A percentile compares a stretch with the other conserved stretches of the same genome.
Conservation (phyloP, 2,113 vertebrate species). For the Pituophis catenifer region DNA sequence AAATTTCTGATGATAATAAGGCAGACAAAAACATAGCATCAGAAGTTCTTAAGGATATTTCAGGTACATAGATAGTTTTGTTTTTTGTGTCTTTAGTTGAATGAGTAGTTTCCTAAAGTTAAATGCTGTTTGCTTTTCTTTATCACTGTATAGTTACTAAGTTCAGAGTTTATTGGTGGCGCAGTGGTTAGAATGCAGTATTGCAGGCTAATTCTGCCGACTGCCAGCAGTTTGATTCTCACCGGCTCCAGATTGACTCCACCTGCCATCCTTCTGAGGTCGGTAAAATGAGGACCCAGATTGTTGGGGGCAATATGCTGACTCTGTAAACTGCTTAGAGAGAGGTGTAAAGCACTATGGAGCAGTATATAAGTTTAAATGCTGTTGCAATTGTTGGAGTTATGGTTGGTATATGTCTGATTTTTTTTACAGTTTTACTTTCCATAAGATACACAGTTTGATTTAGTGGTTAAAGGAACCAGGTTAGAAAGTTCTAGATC, state of each 20-base stretch:
- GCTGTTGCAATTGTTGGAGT: neutral
- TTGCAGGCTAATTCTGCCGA: neutral
- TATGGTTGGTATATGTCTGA: neutral
- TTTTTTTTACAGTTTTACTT: neutral
- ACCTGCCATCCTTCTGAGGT: too few species aligned
- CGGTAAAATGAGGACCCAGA: too few species aligned
- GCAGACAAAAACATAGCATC: constrained; percentile 75
- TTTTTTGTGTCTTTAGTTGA: constrained; percentile 66
- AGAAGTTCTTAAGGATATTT: constrained; percentile 73
- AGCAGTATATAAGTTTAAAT: too few species aligned
- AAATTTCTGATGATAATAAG: constrained; percentile 71
- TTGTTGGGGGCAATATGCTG: too few species aligned
- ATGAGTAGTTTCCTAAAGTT: constrained; percentile 62
- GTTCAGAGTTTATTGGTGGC: neutral
- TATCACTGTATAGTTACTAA: constrained; percentile 44
- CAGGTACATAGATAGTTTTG: constrained; percentile 79
- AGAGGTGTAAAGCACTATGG: too few species aligned
- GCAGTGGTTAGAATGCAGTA: neutral
- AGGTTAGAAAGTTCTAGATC: neutral
- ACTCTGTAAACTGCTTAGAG: too few species aligned
- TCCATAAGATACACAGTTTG: neutral
- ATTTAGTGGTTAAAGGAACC: neutral
- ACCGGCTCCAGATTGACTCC: neutral
- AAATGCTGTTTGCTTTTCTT: constrained; percentile 43
- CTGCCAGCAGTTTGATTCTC: neutral